A percentile compares a stretch with the other conserved stretches of the same genome.
These are phyloP conservation scores for Drosophila auraria DNA, from an alignment of 1,140 invertebrate genomes.

Conservation along the genomic window DNA sequence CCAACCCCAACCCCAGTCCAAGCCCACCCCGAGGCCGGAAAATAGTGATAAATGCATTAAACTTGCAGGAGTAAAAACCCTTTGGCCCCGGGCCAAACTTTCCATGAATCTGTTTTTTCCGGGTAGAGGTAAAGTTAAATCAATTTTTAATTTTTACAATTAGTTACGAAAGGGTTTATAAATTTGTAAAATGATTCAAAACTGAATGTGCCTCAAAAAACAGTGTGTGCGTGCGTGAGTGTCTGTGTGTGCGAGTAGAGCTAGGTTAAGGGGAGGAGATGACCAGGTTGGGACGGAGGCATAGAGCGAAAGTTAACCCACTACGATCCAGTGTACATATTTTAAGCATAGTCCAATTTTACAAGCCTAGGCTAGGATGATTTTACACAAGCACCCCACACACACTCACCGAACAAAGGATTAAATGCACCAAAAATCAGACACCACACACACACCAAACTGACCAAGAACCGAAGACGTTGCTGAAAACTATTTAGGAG, in stretches of 20 bases:
- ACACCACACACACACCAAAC: slow-evolving; percentile 1
- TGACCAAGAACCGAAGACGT: slow-evolving; percentile 40
- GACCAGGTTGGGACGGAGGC: background rate
- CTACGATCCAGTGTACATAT: slow-evolving; percentile 56
- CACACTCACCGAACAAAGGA: slow-evolving; percentile 1
- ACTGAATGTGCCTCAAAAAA: slow-evolving; percentile 79
- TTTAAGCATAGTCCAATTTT: slow-evolving; percentile 74
- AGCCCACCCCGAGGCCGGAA: slow-evolving; percentile 21
- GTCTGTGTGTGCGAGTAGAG: slow-evolving; percentile 44
- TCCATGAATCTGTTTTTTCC: slow-evolving; percentile 24
- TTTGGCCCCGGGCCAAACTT: slow-evolving; percentile 44
- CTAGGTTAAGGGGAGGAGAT: slow-evolving; percentile 45
- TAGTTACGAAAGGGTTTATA: slow-evolving; percentile 63
- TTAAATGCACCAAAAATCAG: slow-evolving; percentile 9
- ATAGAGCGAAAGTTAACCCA: slow-evolving; percentile 23
- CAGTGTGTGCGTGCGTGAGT: slow-evolving; percentile 16
- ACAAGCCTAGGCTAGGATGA: slow-evolving; percentile 55
- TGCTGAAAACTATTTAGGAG: slow-evolving; percentile 43
- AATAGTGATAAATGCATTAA: slow-evolving; percentile 79
- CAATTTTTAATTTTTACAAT: slow-evolving; percentile 82
- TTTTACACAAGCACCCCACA: slow-evolving; percentile 53
- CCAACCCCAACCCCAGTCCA: background rate
- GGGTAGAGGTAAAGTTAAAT: slow-evolving; percentile 54
- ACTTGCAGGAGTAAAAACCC: slow-evolving; percentile 46
- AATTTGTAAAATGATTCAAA: slow-evolving; percentile 76